Evolutionary conservation across 2,797 vertebrate species (phyloP).

Genomic region (Hemitrygon akajei): DNA sequence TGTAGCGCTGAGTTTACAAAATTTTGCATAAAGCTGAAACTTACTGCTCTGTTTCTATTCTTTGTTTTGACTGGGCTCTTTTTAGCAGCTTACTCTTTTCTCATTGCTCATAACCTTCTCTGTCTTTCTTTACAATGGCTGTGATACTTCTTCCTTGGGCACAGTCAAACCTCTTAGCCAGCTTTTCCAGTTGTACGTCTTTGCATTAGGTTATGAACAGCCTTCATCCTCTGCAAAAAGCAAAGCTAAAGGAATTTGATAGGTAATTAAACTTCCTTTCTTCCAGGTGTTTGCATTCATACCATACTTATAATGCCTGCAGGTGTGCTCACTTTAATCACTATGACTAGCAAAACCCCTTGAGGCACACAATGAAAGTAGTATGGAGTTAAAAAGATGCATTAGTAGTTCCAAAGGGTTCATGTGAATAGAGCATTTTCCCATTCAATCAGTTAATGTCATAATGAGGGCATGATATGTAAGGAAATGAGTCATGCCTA

Average conservation of each 20-base stretch:
- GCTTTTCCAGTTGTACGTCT: background rate
- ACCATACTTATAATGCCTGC: background rate
- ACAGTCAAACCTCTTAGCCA: background rate
- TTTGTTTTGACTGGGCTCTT: background rate
- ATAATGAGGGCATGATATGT: conserved; percentile 6
- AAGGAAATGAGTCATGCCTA: background rate
- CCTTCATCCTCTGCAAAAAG: background rate
- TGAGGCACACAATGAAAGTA: background rate
- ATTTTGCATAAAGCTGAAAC: background rate
- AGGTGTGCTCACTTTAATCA: background rate
- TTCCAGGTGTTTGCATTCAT: conserved; percentile 31
- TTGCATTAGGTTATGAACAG: background rate
- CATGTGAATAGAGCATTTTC: background rate
- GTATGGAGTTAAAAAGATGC: background rate
- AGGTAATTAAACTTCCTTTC: background rate
- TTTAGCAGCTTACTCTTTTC: background rate
- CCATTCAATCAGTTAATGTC: background rate
- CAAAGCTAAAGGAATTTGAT: background rate
- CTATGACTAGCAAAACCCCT: background rate
- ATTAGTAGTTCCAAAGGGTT: background rate
- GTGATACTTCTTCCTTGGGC: background rate
- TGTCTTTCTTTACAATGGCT: background rate
- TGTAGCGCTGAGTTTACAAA: background rate
- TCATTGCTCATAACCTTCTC: background rate
- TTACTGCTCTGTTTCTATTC: background rate